These are phyloP conservation scores for Oreotrochilus melanogaster DNA, from an alignment of 2,113 vertebrate genomes.

Conservation along the genomic window DNA sequence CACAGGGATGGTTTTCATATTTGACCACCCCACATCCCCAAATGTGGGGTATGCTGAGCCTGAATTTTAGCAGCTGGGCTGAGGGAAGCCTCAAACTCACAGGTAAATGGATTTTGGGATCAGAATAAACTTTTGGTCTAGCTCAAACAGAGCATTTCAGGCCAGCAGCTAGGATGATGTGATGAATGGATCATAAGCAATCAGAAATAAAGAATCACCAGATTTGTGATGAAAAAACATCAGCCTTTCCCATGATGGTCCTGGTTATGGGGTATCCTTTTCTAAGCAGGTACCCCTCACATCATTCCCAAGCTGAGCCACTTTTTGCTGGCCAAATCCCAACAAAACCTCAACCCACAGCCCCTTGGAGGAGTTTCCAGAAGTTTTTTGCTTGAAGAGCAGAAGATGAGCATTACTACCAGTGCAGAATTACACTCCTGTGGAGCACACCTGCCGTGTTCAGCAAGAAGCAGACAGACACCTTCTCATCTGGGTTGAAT, in stretches of 20 bases:
- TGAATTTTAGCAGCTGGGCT: not conserved
- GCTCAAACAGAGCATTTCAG: not conserved
- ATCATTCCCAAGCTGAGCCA: not conserved
- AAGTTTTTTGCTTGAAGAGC: not conserved
- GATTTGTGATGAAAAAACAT: not conserved
- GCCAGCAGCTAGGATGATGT: not conserved
- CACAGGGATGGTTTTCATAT: not conserved
- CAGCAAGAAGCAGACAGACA: not conserved
- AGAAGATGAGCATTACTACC: not conserved
- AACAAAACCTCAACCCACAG: not conserved
- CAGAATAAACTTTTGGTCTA: not conserved
- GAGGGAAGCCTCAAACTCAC: rapidly evolving
- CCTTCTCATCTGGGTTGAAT: not conserved
- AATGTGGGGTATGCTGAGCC: rapidly evolving
- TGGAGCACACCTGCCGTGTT: not conserved
- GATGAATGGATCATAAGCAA: not conserved
- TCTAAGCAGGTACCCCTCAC: not conserved
- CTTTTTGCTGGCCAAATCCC: not conserved
- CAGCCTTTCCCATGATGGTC: not conserved
- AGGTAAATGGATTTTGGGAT: not conserved
- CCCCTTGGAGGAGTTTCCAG: not conserved
- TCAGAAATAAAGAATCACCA: not conserved
- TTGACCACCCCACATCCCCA: not conserved
- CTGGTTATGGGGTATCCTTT: not conserved
- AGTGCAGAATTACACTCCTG: not conserved